These are phyloP conservation scores for Aepyceros melampus DNA, from an alignment of 2,113 vertebrate genomes.

Conservation along the genomic window DNA sequence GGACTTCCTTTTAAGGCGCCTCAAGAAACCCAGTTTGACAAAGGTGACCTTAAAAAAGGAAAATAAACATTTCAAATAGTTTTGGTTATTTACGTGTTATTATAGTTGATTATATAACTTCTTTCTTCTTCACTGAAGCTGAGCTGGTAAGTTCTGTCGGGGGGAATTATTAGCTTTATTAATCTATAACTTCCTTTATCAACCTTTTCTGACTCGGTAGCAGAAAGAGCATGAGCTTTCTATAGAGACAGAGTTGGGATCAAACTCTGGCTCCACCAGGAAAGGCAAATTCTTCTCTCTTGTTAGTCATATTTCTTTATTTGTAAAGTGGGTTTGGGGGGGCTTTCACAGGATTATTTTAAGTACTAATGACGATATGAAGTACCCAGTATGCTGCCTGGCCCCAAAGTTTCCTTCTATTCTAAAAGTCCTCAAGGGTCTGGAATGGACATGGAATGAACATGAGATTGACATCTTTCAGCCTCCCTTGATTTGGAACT, in stretches of 20 bases:
- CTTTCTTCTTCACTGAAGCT: not conserved
- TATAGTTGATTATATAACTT: not conserved
- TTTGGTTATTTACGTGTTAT: not conserved
- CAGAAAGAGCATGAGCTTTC: not conserved
- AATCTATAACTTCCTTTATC: not conserved
- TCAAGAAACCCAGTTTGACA: not conserved
- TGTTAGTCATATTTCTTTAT: not conserved
- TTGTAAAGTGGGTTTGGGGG: not conserved
- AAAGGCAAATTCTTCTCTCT: not conserved
- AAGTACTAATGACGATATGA: not conserved
- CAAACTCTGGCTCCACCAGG: not conserved
- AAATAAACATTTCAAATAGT: conserved; percentile 25
- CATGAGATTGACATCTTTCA: not conserved
- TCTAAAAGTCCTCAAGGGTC: not conserved
- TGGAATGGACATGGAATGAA: not conserved
- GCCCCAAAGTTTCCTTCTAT: not conserved
- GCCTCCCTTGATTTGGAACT: not conserved
- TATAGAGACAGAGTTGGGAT: not conserved
- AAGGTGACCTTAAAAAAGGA: not conserved
- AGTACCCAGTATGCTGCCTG: not conserved
- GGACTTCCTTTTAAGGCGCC: not conserved
- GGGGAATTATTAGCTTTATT: not conserved
- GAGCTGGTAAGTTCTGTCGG: not conserved
- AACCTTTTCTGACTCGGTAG: not conserved
- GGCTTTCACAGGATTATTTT: not conserved